Percentiles rank a stretch among this genome's conserved stretches.
Evolutionary conservation across 2,888 invertebrate genomes (phyloP).

Genomic region (Desoria tigrina): DNA sequence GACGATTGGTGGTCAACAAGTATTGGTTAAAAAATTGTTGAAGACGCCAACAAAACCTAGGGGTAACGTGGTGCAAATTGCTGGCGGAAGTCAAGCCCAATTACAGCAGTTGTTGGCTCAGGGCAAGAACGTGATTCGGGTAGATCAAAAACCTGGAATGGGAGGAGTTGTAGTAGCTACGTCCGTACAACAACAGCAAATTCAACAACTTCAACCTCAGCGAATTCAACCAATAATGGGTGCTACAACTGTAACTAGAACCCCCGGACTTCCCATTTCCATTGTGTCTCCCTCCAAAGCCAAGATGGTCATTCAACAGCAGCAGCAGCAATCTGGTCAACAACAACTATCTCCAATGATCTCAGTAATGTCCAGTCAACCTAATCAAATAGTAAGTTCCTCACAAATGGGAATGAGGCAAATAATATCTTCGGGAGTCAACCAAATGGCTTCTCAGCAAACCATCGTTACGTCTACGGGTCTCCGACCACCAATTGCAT

Average conservation of each 20-base stretch:
- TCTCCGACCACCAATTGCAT: neutral
- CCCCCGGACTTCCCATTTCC: slow-evolving; percentile 45
- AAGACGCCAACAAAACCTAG: slow-evolving; percentile 17
- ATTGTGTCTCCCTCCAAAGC: slow-evolving; percentile 46
- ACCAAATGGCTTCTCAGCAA: neutral
- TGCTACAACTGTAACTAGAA: slow-evolving; percentile 27
- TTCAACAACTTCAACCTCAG: slow-evolving; percentile 10
- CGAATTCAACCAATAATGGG: neutral
- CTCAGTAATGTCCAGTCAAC: neutral
- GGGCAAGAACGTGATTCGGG: neutral
- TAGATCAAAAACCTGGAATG: slow-evolving; percentile 3
- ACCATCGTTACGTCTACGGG: neutral
- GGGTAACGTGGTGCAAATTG: slow-evolving; percentile 21
- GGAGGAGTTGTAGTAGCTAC: neutral
- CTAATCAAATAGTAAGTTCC: neutral
- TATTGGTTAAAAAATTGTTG: slow-evolving; percentile 40
- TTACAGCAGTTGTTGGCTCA: slow-evolving; percentile 3
- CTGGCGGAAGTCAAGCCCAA: slow-evolving; percentile 9
- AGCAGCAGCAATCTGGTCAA: neutral
- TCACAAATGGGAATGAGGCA: neutral
- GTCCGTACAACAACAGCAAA: slow-evolving; percentile 1
- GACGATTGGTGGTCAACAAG: slow-evolving; percentile 35
- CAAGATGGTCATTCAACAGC: slow-evolving; percentile 7
- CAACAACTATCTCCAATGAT: neutral
- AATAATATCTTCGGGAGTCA: neutral